phyloP scores from a whole-genome alignment of 1,140 invertebrate species.

The Anastatus disparis region DNA sequence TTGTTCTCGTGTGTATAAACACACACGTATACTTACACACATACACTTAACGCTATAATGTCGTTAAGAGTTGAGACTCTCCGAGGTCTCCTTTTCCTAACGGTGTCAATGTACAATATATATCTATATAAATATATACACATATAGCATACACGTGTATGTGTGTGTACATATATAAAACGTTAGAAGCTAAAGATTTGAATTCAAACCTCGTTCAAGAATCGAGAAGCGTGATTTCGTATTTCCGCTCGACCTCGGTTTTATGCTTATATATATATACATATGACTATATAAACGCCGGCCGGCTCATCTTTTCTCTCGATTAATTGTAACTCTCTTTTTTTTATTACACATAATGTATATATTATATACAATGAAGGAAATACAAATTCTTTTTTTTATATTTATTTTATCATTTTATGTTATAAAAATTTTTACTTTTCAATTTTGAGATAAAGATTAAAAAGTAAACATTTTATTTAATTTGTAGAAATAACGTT shows the following conservation, averaged over 20 bases:
- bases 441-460: no score
- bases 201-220: constrained; percentile 52
- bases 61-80: constrained; percentile 8
- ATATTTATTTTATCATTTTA: no score
- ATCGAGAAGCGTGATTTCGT: constrained; percentile 46
- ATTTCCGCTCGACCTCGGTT: constrained; percentile 32
- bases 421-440: no score
- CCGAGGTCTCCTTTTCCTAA: constrained; percentile 37
- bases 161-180: constrained; percentile 2
- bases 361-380: no score
- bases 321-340: no score
- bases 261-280: no score
- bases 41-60: background rate
- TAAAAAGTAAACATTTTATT: no score
- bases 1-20: background rate
- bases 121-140: no score
- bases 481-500: no score
- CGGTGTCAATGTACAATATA: constrained; percentile 46
- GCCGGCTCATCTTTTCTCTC: background rate
- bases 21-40: background rate
- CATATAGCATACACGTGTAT: background rate
- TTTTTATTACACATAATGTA: no score
- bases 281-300: no score
- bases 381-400: no score
- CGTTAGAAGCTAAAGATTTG: constrained; percentile 50